A percentile compares a stretch with the other conserved stretches of the same genome.
These are phyloP conservation scores for Mamestra brassicae DNA, from an alignment of 2,888 invertebrate genomes.

Conservation along the genomic window DNA sequence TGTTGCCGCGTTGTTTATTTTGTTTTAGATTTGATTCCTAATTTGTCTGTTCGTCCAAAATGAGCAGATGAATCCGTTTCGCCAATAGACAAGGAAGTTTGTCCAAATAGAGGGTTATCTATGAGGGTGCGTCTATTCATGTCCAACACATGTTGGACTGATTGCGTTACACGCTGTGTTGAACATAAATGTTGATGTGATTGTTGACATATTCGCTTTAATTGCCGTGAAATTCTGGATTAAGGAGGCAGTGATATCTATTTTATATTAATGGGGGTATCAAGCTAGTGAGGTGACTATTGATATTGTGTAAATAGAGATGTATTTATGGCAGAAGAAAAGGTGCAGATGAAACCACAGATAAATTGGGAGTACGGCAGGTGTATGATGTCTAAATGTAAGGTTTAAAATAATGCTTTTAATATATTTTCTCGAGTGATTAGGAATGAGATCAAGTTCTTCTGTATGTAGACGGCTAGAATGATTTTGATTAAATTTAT, in stretches of 20 bases:
- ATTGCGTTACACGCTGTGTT: conserved; percentile 61
- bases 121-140: conserved; percentile 63
- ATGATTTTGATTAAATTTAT: no score
- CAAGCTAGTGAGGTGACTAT: background rate
- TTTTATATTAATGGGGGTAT: background rate
- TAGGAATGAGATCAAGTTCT: no score
- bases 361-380: background rate
- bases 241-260: conserved; percentile 20
- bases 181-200: conserved; percentile 54
- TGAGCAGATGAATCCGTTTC: conserved; percentile 39
- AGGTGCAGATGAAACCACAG: background rate
- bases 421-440: no score
- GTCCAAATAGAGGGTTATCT: conserved; percentile 67
- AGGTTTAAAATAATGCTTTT: background rate
- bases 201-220: conserved; percentile 42
- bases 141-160: conserved; percentile 67
- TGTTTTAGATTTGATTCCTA: background rate
- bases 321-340: background rate
- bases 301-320: background rate
- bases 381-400: background rate
- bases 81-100: conserved; percentile 46
- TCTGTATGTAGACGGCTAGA: no score
- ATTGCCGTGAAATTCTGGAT: conserved; percentile 32
- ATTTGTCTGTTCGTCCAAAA: conserved; percentile 3
- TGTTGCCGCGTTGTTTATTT: no score